These are phyloP conservation scores for Podarcis muralis DNA, from an alignment of 2,113 vertebrate species.

Conservation along the genomic window DNA sequence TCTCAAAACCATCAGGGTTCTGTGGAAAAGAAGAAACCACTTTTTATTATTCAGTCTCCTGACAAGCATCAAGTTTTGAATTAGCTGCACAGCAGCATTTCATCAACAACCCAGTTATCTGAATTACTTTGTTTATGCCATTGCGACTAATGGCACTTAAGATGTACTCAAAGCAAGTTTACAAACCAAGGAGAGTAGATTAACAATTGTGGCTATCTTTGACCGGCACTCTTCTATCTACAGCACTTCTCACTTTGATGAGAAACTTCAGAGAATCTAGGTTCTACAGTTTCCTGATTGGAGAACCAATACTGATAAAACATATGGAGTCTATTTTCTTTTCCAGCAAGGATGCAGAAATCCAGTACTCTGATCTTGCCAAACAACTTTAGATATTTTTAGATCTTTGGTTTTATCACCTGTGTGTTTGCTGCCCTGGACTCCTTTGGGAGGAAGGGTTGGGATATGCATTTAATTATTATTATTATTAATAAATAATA, in stretches of 20 bases:
- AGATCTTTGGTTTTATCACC: too few relatives aligned
- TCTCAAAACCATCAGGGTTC: neutral
- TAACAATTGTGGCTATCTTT: neutral
- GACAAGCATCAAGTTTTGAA: constrained; percentile 5
- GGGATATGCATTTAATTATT: too few relatives aligned
- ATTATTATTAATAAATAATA: too few relatives aligned
- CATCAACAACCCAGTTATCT: neutral
- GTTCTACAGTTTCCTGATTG: neutral
- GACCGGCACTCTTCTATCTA: neutral
- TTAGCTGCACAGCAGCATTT: neutral
- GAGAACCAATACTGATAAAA: too few relatives aligned
- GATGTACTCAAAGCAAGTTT: neutral
- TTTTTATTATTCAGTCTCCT: neutral
- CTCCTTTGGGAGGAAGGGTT: too few relatives aligned
- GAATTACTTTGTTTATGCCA: neutral
- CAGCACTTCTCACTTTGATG: neutral
- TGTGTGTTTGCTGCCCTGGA: too few relatives aligned
- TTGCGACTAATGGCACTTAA: neutral
- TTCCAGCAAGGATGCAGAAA: neutral
- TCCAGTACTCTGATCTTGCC: neutral
- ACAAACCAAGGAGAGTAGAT: neutral
- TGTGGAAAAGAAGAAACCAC: neutral
- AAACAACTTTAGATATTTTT: too few relatives aligned
- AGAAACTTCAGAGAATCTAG: neutral
- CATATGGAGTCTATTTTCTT: neutral